phyloP scores from a whole-genome alignment of 2,888 invertebrate species.

The Rugalucina vietnamica region DNA sequence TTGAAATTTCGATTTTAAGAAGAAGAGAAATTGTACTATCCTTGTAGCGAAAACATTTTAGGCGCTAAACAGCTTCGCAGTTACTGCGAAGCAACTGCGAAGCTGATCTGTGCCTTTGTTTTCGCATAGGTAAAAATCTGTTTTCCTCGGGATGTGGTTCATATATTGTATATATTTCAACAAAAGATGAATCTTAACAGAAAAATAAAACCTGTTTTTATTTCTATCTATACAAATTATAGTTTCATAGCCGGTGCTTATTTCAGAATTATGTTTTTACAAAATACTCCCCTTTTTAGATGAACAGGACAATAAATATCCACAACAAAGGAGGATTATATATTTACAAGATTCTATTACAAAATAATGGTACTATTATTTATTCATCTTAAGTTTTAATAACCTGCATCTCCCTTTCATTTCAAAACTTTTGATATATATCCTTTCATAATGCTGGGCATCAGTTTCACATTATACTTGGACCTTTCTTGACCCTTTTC shows the following conservation, averaged over 20 bases:
- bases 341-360: constrained; percentile 14
- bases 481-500: not conserved
- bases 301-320: not conserved
- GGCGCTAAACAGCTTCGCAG: no score
- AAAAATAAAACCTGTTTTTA: constrained; percentile 38
- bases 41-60: no score
- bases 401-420: not conserved
- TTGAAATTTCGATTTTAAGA: no score
- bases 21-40: no score
- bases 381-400: constrained; percentile 2
- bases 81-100: no score
- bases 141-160: no score
- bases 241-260: constrained; percentile 9
- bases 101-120: no score
- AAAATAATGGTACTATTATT: constrained; percentile 14
- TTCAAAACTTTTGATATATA: constrained; percentile 6
- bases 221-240: constrained; percentile 29
- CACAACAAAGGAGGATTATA: constrained; percentile 7
- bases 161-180: constrained; percentile 17
- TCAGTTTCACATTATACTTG: not conserved
- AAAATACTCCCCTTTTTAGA: not conserved
- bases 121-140: no score
- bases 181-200: constrained; percentile 13
- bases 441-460: not conserved
- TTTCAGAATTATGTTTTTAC: constrained; percentile 4